Percentiles rank a stretch among this genome's conserved stretches.
These are phyloP conservation scores for Ochotona princeps DNA, from an alignment of 2,113 vertebrate species.

Conservation along the genomic window DNA sequence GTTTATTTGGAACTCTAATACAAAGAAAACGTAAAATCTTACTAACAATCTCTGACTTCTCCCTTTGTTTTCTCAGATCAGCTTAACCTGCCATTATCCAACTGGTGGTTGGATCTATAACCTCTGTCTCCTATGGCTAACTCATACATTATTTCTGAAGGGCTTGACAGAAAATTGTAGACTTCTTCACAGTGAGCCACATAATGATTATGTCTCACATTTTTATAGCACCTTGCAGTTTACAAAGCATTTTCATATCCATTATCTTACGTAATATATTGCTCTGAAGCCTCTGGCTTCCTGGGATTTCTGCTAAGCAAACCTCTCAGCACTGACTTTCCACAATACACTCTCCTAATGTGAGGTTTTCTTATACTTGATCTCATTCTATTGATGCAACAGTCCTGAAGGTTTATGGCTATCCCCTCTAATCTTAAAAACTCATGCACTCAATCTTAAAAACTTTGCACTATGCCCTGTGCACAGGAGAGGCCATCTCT, in stretches of 20 bases:
- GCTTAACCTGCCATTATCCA: not conserved
- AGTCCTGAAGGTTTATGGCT: not conserved
- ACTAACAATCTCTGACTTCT: not conserved
- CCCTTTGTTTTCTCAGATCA: not conserved
- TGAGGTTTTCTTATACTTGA: not conserved
- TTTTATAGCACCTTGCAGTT: constrained; percentile 28
- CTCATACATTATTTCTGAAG: not conserved
- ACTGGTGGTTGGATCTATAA: not conserved
- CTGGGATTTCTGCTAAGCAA: constrained; percentile 36
- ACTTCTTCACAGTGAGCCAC: not conserved
- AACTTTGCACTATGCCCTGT: too few species aligned
- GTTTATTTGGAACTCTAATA: not conserved
- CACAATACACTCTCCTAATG: not conserved
- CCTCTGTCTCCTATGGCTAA: not conserved
- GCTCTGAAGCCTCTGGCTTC: not conserved
- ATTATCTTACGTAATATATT: constrained; percentile 29
- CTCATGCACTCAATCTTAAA: not conserved
- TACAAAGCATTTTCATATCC: constrained; percentile 42
- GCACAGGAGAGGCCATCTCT: not conserved
- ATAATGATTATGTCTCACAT: constrained; percentile 17
- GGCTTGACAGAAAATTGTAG: not conserved
- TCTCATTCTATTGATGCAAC: not conserved
- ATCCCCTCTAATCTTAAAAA: not conserved
- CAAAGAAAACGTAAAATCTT: not conserved
- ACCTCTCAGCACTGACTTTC: not conserved